phyloP scores from a whole-genome alignment of 2,888 invertebrate genomes.

The Sussaba pulchella region DNA sequence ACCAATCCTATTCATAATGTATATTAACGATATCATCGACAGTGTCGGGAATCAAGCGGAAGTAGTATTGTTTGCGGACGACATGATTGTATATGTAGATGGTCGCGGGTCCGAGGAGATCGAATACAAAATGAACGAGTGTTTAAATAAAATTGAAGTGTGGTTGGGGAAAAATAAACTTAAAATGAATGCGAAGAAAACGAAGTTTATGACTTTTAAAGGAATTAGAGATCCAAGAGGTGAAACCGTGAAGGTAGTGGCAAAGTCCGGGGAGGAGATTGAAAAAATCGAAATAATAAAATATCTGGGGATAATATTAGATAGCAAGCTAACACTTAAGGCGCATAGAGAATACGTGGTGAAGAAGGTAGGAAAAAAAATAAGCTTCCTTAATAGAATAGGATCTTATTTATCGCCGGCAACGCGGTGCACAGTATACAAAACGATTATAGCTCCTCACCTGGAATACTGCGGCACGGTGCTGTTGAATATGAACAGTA shows the following conservation, averaged over 20 bases:
- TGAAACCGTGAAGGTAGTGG: background rate
- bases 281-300: conserved; percentile 24
- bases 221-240: background rate
- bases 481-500: conserved; percentile 6
- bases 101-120: background rate
- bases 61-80: background rate
- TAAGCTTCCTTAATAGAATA: conserved; percentile 54
- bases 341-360: conserved; percentile 50
- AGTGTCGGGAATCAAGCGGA: background rate
- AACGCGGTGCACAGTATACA: conserved; percentile 44
- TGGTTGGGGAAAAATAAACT: conserved; percentile 4
- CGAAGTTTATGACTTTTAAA: background rate
- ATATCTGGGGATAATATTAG: conserved; percentile 53
- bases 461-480: conserved; percentile 31
- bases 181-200: conserved; percentile 16
- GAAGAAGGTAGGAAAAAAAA: conserved; percentile 59
- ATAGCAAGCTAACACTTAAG: conserved; percentile 45
- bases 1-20: conserved; percentile 1
- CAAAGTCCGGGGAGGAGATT: background rate
- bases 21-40: conserved; percentile 1
- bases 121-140: background rate
- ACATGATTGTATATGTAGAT: background rate
- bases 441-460: conserved; percentile 28
- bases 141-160: background rate
- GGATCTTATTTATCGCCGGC: conserved; percentile 37